Evolutionary conservation across 2,113 vertebrate species (phyloP), one percentile per base, ranked within the genome.

Genomic region (Struthidea cinerea): DNA sequence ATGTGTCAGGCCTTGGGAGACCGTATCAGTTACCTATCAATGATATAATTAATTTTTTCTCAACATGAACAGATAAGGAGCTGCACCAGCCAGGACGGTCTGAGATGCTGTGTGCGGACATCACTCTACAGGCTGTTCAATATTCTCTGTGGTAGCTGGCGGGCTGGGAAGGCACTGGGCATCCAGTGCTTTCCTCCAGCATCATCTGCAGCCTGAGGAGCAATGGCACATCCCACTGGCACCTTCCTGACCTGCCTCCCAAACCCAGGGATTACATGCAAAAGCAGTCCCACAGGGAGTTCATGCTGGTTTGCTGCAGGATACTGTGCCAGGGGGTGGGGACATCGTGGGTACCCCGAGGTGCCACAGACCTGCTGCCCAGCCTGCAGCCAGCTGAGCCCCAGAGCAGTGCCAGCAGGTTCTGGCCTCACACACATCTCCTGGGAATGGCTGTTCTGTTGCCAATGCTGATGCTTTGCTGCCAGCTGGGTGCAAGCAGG

Each of bases 21-120:
- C 91, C 5, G 15, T 76, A 92, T 57, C 78, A 41, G 90, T 85
- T 86, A 76, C 56, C 82, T 90, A 77, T 74, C 85, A 86, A 55
- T 82, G 65, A 91, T 32, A 37, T 4, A 89, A 95, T 28, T 23
- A 57, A 75, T 60, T 76, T 80, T 87, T 91, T 60, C 32, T 68
- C 77, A 87, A 42, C 19, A 1, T 16, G 67, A 76, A 46, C 75
- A 81, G 91, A 83, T 46, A 65, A 79, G 60, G 59, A 94, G 59
- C n/a, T 80, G 70, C 81, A 57, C 10, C 4, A 63, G 30, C 41
- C 91, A 85, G 61, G 27, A 44, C 0, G 2, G 44, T 41, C n/a
- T 15, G 21, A 71, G 86, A 57, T 20, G 50, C 52, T 85, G 78
- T 56, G 47, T 0, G 1, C 20, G 35, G 65, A 24, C 6, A 7